These are phyloP conservation scores for Adelges cooleyi DNA, from an alignment of 1,140 invertebrate genomes.

Conservation along the genomic window DNA sequence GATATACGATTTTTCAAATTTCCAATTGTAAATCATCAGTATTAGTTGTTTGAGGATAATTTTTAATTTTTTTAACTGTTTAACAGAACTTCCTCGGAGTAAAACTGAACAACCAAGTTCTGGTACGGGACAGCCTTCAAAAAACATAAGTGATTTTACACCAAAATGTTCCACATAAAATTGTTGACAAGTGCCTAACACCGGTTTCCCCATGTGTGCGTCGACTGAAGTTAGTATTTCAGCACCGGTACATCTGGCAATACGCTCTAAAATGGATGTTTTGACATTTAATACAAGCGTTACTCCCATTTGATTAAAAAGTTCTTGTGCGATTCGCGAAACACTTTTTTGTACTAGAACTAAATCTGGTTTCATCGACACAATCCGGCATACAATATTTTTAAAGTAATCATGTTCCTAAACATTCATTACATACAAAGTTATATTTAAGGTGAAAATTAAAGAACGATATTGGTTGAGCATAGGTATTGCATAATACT, in stretches of 20 bases:
- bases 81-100: constrained; percentile 61
- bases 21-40: constrained; percentile 81
- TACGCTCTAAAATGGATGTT: constrained; percentile 64
- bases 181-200: constrained; percentile 72
- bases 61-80: constrained; percentile 73
- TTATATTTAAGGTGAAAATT: constrained; percentile 28
- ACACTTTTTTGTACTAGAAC: constrained; percentile 83
- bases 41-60: constrained; percentile 68
- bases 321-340: constrained; percentile 77
- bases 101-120: constrained; percentile 82
- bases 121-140: constrained; percentile 76
- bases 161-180: constrained; percentile 69
- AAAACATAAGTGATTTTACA: constrained; percentile 80
- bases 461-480: not conserved
- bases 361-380: constrained; percentile 69
- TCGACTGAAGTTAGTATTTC: constrained; percentile 85
- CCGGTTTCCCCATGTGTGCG: constrained; percentile 66
- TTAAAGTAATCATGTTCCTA: constrained; percentile 81
- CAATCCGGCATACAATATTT: constrained; percentile 79
- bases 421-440: not conserved
- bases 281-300: constrained; percentile 85
- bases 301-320: constrained; percentile 63
- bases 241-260: constrained; percentile 71
- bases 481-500: constrained; percentile 3
- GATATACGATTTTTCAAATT: constrained; percentile 80